Percentiles rank a stretch among this genome's conserved stretches.
Conservation (phyloP, 2,797 vertebrate genomes). For the Sebastes variabilis region DNA sequence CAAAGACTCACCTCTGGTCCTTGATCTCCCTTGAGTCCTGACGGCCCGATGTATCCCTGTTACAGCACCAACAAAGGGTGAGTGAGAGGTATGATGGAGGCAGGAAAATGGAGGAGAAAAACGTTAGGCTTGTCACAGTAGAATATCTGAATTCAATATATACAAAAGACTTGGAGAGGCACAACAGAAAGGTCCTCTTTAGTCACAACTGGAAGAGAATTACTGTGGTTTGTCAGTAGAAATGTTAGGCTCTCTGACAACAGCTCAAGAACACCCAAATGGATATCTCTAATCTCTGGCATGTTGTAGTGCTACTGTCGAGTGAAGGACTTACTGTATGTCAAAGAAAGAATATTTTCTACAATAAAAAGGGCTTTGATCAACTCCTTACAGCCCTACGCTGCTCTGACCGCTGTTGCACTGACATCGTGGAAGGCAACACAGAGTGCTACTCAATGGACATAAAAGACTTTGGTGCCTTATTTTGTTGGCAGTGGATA, state of each 20-base stretch:
- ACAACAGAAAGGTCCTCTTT: not conserved
- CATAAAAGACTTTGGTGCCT: not conserved
- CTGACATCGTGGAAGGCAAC: not conserved
- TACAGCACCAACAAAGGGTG: slow-evolving; percentile 35
- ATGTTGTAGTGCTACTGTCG: not conserved
- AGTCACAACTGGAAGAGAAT: not conserved
- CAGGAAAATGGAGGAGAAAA: slow-evolving; percentile 23
- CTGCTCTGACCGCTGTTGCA: not conserved
- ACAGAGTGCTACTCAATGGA: not conserved
- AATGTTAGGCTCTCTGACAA: not conserved
- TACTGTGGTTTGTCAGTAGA: not conserved
- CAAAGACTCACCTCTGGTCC: slow-evolving; percentile 84
- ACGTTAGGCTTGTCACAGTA: not conserved
- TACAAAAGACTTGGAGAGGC: not conserved
- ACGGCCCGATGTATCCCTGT: slow-evolving; percentile 86
- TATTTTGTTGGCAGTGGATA: slow-evolving; percentile 16
- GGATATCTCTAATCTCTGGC: not conserved
- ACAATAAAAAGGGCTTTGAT: slow-evolving; percentile 20
- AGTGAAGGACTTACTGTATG: not conserved
- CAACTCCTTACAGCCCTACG: not conserved
- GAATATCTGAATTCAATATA: slow-evolving; percentile 3
- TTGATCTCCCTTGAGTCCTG: slow-evolving; percentile 86
- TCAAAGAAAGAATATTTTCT: not conserved
- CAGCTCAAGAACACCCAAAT: not conserved
- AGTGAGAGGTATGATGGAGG: not conserved